A percentile compares a stretch with the other conserved stretches of the same genome.
Evolutionary conservation across 1,140 invertebrate species (phyloP).

Genomic region (Plectrocnemia conspersa): DNA sequence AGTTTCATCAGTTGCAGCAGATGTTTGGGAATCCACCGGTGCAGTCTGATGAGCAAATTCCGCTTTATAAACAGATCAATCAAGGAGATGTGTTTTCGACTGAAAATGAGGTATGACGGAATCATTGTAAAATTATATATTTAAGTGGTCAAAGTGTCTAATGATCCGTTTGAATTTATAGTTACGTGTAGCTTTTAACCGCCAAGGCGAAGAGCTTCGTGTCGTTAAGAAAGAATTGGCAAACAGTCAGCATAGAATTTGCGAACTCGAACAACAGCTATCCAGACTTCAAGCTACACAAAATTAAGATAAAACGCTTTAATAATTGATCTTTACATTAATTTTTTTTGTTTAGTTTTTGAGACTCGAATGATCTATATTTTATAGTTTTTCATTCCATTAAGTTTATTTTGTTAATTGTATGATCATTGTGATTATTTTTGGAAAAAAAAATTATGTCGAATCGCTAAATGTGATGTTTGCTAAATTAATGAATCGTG

Average conservation of each 20-base stretch:
- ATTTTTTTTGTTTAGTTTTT: neutral
- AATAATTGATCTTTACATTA: neutral
- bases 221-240: constrained; percentile 68
- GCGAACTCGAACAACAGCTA: constrained; percentile 71
- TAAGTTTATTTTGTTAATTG: too few relatives aligned
- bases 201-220: constrained; percentile 73
- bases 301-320: constrained; percentile 23
- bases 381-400: neutral
- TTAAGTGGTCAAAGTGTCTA: constrained; percentile 6
- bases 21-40: constrained; percentile 60
- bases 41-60: constrained; percentile 46
- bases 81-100: constrained; percentile 53
- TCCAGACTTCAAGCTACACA: constrained; percentile 52
- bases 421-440: too few relatives aligned
- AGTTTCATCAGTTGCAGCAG: constrained; percentile 69
- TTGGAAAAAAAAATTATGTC: too few relatives aligned
- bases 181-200: constrained; percentile 67
- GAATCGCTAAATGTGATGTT: too few relatives aligned
- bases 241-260: constrained; percentile 69
- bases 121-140: constrained; percentile 10
- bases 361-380: neutral
- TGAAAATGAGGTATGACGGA: constrained; percentile 52
- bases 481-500: too few relatives aligned
- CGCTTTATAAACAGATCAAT: constrained; percentile 55
- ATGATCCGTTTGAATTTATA: constrained; percentile 8